Evolutionary conservation across 2,113 vertebrate species (phyloP).

Genomic region (Podarcis muralis): DNA sequence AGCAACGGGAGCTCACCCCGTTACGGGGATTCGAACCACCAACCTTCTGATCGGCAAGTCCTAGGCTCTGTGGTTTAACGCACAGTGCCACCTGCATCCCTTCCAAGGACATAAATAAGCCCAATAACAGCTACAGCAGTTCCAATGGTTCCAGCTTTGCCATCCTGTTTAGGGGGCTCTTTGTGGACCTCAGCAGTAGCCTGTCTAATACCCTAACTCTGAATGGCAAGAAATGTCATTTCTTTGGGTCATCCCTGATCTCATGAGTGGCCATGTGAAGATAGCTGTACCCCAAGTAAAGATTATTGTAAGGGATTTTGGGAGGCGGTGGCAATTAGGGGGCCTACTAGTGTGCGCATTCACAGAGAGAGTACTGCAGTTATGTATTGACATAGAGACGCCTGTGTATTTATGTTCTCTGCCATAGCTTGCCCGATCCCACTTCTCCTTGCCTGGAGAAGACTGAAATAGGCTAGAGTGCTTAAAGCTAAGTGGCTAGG

Average conservation of each 20-base stretch:
- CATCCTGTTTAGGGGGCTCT: background rate
- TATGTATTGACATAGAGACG: background rate
- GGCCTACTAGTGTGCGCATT: background rate
- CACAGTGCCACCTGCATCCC: no score
- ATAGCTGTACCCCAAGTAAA: background rate
- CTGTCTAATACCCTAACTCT: background rate
- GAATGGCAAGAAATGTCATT: background rate
- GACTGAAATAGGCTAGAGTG: constrained; percentile 15
- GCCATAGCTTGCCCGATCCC: background rate
- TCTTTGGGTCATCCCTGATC: background rate
- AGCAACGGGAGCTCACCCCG: no score
- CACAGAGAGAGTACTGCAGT: background rate
- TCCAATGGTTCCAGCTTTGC: background rate
- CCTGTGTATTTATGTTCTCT: background rate
- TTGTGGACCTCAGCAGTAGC: background rate
- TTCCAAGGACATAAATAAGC: no score
- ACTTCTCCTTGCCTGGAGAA: background rate
- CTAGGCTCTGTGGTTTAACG: no score
- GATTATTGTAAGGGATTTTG: background rate
- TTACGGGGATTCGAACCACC: no score
- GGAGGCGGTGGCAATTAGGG: background rate
- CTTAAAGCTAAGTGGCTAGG: constrained; percentile 73
- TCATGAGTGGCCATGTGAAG: background rate
- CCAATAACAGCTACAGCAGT: background rate
- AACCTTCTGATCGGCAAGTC: no score